A percentile compares a stretch with the other conserved stretches of the same genome.
Conservation (phyloP, 2,888 invertebrate species). For the Electrophaes corylata region DNA sequence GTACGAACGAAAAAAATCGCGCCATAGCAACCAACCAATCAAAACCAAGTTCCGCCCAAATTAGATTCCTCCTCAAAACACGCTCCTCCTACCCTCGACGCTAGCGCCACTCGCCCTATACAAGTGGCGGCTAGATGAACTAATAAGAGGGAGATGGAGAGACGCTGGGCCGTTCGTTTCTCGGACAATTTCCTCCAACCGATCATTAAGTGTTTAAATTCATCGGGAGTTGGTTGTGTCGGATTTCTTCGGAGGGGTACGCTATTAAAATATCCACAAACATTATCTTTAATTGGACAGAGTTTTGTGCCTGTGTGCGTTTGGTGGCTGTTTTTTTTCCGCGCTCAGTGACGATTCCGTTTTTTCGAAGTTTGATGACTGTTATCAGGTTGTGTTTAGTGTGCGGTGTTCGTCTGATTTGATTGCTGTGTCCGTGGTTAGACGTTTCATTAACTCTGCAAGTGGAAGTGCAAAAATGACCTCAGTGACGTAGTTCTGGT, state of each 20-base stretch:
- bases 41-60: conserved; percentile 51
- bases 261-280: conserved; percentile 84
- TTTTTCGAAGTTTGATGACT: conserved; percentile 80
- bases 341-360: conserved; percentile 70
- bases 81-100: conserved; percentile 58
- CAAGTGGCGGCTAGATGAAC: conserved; percentile 67
- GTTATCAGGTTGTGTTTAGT: conserved; percentile 76
- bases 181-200: conserved; percentile 84
- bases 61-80: conserved; percentile 58
- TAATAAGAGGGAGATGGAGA: conserved; percentile 72
- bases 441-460: conserved; percentile 45
- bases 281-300: conserved; percentile 84
- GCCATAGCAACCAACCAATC: conserved; percentile 65
- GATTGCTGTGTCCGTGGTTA: conserved; percentile 52
- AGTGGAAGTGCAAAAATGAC: conserved; percentile 70
- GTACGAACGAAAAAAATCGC: conserved; percentile 77
- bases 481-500: conserved; percentile 69
- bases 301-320: conserved; percentile 82
- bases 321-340: conserved; percentile 65
- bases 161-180: conserved; percentile 78
- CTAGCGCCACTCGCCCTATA: conserved; percentile 71
- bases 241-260: conserved; percentile 82
- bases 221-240: conserved; percentile 84
- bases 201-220: conserved; percentile 84
- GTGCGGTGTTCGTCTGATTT: conserved; percentile 69